Evolutionary conservation across 2,113 vertebrate genomes (phyloP).

Genomic region (Ploceus nigricollis): DNA sequence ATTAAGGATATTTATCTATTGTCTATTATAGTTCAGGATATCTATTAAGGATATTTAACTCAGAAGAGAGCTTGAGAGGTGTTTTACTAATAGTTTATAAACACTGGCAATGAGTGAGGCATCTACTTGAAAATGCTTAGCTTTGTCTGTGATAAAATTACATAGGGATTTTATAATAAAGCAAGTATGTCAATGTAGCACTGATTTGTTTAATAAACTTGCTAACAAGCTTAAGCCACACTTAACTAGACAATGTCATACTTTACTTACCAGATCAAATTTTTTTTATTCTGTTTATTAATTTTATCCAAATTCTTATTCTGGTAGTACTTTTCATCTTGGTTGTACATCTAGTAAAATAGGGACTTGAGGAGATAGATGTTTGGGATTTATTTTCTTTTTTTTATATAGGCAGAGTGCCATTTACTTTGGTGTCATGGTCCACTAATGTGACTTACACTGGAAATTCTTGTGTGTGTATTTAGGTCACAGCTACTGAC

Average conservation of each 20-base stretch:
- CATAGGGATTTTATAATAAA: not conserved
- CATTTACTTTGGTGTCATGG: not conserved
- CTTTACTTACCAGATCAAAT: not conserved
- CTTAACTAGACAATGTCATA: not conserved
- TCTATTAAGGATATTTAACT: no score
- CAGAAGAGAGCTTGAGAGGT: not conserved
- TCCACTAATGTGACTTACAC: not conserved
- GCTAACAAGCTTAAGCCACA: not conserved
- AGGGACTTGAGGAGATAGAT: fast-evolving
- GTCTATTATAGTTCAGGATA: not conserved
- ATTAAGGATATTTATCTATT: no score
- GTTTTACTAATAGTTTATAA: not conserved
- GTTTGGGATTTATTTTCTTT: not conserved
- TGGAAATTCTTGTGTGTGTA: not conserved
- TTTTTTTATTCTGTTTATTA: not conserved
- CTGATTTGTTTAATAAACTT: not conserved
- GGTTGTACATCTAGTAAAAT: not conserved
- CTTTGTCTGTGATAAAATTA: not conserved
- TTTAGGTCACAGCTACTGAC: not conserved
- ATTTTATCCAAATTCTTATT: not conserved
- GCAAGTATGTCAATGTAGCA: not conserved
- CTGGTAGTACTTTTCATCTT: not conserved
- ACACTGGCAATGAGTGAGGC: not conserved
- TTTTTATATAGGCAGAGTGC: not conserved
- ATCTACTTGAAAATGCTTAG: not conserved